A percentile compares a stretch with the other conserved stretches of the same genome.
Evolutionary conservation across 2,113 vertebrate genomes (phyloP).

Genomic region (Oceanodroma tethys): DNA sequence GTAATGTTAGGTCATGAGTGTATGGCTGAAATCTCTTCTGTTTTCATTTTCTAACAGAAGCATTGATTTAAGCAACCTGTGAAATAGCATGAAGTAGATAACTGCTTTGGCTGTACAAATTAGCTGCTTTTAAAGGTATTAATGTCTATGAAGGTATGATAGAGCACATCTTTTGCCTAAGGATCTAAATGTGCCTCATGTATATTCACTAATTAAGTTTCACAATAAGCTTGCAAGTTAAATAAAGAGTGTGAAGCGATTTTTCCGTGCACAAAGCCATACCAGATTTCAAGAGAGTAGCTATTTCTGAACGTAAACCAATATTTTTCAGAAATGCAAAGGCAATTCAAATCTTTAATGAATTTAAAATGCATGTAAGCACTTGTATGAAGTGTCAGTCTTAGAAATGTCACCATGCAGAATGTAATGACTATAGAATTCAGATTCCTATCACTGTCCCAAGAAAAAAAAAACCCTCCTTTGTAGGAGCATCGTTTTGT

Average conservation of each 20-base stretch:
- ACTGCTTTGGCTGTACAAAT: not conserved
- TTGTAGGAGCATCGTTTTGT: not conserved
- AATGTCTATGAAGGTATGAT: not conserved
- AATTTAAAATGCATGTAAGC: not conserved
- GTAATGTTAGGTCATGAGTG: not conserved
- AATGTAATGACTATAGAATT: not conserved
- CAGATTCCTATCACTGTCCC: not conserved
- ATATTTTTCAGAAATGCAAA: not conserved
- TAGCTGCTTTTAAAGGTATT: not conserved
- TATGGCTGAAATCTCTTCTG: not conserved
- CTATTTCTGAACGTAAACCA: not conserved
- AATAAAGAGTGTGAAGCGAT: not conserved
- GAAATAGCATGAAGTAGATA: not conserved
- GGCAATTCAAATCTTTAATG: not conserved
- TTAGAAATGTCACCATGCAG: not conserved
- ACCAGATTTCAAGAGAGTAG: not conserved
- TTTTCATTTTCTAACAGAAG: not conserved
- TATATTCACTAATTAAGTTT: not conserved
- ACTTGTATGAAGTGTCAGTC: not conserved
- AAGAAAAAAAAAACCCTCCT: not conserved
- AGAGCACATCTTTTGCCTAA: not conserved
- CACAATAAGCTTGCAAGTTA: not conserved
- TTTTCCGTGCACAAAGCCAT: not conserved
- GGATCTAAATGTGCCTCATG: not conserved
- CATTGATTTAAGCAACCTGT: not conserved